Conservation (phyloP, 2,888 invertebrate species). For the Atrina japonica region DNA sequence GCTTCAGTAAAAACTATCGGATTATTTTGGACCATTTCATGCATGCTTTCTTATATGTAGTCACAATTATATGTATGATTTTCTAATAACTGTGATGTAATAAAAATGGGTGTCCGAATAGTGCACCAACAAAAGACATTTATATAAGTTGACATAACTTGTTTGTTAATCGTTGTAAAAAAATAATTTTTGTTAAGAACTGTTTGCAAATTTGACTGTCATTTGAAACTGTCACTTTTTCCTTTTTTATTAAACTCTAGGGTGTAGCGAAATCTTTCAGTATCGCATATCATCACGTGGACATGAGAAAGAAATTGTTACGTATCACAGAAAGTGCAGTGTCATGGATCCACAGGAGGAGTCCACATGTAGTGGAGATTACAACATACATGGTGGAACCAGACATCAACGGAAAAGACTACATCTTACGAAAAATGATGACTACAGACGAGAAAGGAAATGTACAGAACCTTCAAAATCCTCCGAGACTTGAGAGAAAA, state of each 20-base stretch:
- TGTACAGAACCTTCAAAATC: conserved; percentile 65
- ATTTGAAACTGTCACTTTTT: too few species aligned
- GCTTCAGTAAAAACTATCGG: too few species aligned
- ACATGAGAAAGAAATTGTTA: conserved; percentile 76
- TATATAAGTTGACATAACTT: too few species aligned
- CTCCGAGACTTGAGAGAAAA: conserved; percentile 76
- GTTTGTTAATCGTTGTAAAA: too few species aligned
- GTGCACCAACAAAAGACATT: too few species aligned
- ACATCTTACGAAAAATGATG: conserved; percentile 78
- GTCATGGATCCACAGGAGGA: conserved; percentile 78
- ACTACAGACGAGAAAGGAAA: conserved; percentile 70
- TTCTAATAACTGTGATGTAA: too few species aligned
- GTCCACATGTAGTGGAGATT: conserved; percentile 74
- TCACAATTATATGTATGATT: too few species aligned
- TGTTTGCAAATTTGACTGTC: too few species aligned
- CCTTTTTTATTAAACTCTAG: conserved; percentile 58
- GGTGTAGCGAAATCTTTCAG: conserved; percentile 80
- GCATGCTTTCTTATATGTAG: too few species aligned
- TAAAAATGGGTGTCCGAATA: too few species aligned
- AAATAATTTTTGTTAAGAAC: too few species aligned
- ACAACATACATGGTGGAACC: conserved; percentile 79
- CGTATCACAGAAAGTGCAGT: conserved; percentile 79
- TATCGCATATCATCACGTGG: conserved; percentile 79
- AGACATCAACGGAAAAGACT: conserved; percentile 68
- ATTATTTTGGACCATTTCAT: too few species aligned